These are phyloP conservation scores for Hydriomena furcata DNA, from an alignment of 2,888 invertebrate species.

Conservation along the genomic window DNA sequence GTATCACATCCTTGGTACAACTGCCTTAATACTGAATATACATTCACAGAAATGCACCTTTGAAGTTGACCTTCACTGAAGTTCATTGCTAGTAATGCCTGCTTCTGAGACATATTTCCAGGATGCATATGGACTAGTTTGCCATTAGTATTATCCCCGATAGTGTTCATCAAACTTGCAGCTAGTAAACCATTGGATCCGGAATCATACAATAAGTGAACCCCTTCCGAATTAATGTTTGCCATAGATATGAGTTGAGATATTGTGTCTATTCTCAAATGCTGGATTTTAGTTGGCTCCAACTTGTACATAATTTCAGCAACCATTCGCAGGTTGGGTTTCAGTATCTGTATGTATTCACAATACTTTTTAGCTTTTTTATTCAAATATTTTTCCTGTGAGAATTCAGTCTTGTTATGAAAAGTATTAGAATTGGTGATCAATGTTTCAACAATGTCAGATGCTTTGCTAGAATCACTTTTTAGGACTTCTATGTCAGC, in stretches of 20 bases:
- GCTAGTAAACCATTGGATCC: conserved; percentile 93
- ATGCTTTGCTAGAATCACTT: conserved; percentile 89
- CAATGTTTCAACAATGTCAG: conserved; percentile 92
- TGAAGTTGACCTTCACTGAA: conserved; percentile 87
- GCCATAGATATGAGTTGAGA: conserved; percentile 93
- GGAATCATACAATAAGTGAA: conserved; percentile 93
- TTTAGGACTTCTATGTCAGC: conserved; percentile 92
- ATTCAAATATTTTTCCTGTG: conserved; percentile 96
- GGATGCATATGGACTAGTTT: conserved; percentile 90
- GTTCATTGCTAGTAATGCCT: conserved; percentile 91
- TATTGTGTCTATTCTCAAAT: conserved; percentile 93
- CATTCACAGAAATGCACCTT: conserved; percentile 89
- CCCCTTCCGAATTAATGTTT: conserved; percentile 91
- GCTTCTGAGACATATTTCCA: conserved; percentile 91
- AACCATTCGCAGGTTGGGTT: conserved; percentile 92
- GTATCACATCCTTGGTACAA: conserved; percentile 85
- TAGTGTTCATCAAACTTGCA: conserved; percentile 91
- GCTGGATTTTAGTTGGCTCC: conserved; percentile 89
- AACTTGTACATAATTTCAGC: conserved; percentile 93
- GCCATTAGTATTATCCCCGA: conserved; percentile 86
- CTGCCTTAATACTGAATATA: conserved; percentile 88
- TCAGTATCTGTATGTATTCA: conserved; percentile 90
- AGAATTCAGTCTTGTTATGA: conserved; percentile 94
- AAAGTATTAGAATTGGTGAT: conserved; percentile 97
- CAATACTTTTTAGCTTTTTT: conserved; percentile 98